A percentile compares a stretch with the other conserved stretches of the same genome.
Evolutionary conservation across 2,797 vertebrate genomes (phyloP).

Genomic region (Intellagama lesueurii): DNA sequence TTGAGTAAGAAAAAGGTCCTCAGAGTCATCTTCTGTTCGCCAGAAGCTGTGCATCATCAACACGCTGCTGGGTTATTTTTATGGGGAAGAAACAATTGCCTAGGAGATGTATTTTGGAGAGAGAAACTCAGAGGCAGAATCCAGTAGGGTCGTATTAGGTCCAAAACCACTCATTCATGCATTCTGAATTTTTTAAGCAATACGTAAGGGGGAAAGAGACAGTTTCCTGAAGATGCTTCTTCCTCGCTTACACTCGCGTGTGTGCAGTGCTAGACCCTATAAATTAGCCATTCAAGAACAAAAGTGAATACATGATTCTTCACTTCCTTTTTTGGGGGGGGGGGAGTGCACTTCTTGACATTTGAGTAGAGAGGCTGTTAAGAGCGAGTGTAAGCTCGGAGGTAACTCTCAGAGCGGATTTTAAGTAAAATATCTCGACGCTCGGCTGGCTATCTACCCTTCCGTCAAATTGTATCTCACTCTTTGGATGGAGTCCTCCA

Average conservation of each 20-base stretch:
- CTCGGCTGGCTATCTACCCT: neutral
- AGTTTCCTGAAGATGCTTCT: neutral
- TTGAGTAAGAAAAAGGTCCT: constrained; percentile 8
- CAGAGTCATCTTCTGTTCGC: constrained; percentile 23
- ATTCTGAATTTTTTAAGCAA: constrained; percentile 40
- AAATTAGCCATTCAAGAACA: neutral
- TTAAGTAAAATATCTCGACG: neutral
- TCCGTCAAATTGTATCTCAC: neutral
- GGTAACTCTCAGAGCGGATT: neutral
- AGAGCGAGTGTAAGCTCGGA: neutral
- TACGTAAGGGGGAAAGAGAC: constrained; percentile 15
- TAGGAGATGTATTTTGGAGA: constrained; percentile 23
- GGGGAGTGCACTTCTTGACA: neutral
- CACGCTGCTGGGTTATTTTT: constrained; percentile 18
- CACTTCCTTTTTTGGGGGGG: neutral
- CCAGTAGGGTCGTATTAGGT: constrained; percentile 28
- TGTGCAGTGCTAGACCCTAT: neutral
- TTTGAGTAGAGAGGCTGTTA: neutral
- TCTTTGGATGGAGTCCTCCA: neutral
- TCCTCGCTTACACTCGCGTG: neutral
- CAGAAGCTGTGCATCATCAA: neutral
- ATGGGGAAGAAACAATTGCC: constrained; percentile 13
- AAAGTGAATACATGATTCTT: neutral
- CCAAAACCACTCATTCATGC: constrained; percentile 18
- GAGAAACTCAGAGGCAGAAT: constrained; percentile 28